A percentile compares a stretch with the other conserved stretches of the same genome.
These are phyloP conservation scores for Oceanodroma leucorhoa DNA, from an alignment of 2,797 vertebrate species.

Conservation along the genomic window DNA sequence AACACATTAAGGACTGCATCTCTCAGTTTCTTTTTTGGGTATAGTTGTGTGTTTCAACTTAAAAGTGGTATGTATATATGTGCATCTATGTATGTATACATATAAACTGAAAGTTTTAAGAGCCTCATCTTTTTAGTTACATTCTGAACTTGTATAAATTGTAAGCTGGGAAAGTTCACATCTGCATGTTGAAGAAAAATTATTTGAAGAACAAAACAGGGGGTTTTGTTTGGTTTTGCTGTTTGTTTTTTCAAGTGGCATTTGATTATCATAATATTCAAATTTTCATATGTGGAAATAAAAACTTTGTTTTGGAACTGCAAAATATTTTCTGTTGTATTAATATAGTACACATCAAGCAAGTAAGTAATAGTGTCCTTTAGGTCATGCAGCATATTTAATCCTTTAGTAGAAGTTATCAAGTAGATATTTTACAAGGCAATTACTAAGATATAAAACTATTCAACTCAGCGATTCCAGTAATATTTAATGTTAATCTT, in stretches of 20 bases:
- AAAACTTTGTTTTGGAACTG: background rate
- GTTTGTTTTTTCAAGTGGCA: background rate
- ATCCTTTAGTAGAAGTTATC: constrained; percentile 57
- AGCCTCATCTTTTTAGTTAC: background rate
- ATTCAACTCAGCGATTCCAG: constrained; percentile 54
- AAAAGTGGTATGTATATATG: background rate
- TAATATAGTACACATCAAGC: constrained; percentile 43
- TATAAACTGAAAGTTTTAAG: background rate
- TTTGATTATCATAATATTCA: background rate
- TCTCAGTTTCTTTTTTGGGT: background rate
- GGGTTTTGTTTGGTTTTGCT: background rate
- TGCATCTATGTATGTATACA: background rate
- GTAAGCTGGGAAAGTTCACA: background rate
- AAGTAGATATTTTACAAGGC: constrained; percentile 44
- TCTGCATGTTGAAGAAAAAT: background rate
- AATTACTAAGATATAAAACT: constrained; percentile 63
- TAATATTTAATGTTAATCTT: constrained; percentile 55
- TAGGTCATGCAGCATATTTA: constrained; percentile 53
- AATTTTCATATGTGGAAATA: background rate
- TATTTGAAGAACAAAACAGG: background rate
- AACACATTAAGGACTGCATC: background rate
- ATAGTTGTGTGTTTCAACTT: background rate
- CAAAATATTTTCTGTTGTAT: constrained; percentile 6
- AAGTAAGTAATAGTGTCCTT: constrained; percentile 1
- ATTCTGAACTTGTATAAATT: background rate